Evolutionary conservation across 2,797 vertebrate genomes (phyloP).

Genomic region (Telmatherina bonti): DNA sequence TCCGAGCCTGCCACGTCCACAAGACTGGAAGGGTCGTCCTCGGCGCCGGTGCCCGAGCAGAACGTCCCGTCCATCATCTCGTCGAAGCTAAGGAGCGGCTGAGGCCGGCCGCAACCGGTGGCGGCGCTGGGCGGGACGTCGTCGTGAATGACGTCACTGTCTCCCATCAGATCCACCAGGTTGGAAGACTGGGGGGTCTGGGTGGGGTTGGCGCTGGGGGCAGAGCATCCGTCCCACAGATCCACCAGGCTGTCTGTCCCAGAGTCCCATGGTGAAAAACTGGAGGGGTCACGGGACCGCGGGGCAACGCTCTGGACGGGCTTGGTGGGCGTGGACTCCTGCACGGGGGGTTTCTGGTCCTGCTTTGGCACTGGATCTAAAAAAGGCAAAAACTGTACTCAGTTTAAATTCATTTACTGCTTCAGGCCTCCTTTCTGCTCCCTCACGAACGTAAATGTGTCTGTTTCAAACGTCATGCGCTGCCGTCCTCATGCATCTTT

Average conservation of each 20-base stretch:
- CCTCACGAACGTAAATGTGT: too few relatives aligned
- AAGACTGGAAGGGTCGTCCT: slow-evolving; percentile 84
- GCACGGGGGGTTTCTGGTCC: slow-evolving; percentile 68
- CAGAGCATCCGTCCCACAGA: slow-evolving; percentile 76
- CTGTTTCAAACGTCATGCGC: too few relatives aligned
- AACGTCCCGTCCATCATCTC: slow-evolving; percentile 89
- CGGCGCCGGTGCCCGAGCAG: slow-evolving; percentile 80
- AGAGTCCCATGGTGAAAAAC: slow-evolving; percentile 52
- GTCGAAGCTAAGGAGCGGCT: slow-evolving; percentile 91
- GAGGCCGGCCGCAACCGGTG: slow-evolving; percentile 53
- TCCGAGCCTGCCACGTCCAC: slow-evolving; percentile 82
- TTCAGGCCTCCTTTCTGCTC: too few relatives aligned
- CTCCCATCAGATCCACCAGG: slow-evolving; percentile 81
- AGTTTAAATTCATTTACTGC: too few relatives aligned
- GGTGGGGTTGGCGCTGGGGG: slow-evolving; percentile 12
- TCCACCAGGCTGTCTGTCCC: slow-evolving; percentile 75
- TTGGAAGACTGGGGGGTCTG: slow-evolving; percentile 62
- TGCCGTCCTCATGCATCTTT: too few relatives aligned
- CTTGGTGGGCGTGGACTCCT: slow-evolving; percentile 69
- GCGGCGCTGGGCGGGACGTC: slow-evolving; percentile 33
- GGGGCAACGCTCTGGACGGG: slow-evolving; percentile 80
- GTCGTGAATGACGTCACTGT: slow-evolving; percentile 15
- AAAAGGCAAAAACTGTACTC: not conserved
- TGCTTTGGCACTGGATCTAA: slow-evolving; percentile 65
- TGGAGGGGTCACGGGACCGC: slow-evolving; percentile 62